Evolutionary conservation across 2,888 invertebrate genomes (phyloP).

Genomic region (Tenthredo livida): DNA sequence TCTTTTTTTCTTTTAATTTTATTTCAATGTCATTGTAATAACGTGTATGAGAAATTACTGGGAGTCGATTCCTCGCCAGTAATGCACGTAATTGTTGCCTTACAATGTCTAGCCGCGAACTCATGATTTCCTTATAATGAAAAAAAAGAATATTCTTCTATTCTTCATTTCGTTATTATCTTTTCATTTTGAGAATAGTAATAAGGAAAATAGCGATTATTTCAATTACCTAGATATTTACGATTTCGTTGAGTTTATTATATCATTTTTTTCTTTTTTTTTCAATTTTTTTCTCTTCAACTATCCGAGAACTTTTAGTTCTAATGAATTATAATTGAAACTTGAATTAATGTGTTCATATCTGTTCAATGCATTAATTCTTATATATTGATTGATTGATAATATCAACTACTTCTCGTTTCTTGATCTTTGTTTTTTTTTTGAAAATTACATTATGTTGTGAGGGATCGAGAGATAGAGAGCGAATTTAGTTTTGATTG

Average conservation of each 20-base stretch:
- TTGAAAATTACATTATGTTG: not conserved
- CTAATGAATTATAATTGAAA: not conserved
- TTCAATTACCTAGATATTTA: not conserved
- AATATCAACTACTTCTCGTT: not conserved
- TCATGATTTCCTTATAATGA: not conserved
- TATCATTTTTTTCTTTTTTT: not conserved
- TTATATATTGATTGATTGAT: not conserved
- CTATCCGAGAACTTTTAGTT: not conserved
- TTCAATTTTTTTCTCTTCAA: not conserved
- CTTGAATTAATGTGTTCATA: not conserved
- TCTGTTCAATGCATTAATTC: not conserved
- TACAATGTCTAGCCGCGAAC: not conserved
- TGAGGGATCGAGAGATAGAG: not conserved
- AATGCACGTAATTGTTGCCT: constrained; percentile 23
- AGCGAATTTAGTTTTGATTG: not conserved
- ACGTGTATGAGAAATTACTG: not conserved
- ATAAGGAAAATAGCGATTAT: not conserved
- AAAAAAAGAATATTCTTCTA: not conserved
- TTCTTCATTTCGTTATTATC: not conserved
- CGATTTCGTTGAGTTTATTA: not conserved
- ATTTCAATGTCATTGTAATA: not conserved
- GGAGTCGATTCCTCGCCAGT: not conserved
- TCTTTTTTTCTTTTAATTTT: not conserved
- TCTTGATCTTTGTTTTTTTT: not conserved
- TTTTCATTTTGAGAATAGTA: not conserved